These are phyloP conservation scores for Platanista minor DNA, from an alignment of 2,113 vertebrate species.

Conservation along the genomic window DNA sequence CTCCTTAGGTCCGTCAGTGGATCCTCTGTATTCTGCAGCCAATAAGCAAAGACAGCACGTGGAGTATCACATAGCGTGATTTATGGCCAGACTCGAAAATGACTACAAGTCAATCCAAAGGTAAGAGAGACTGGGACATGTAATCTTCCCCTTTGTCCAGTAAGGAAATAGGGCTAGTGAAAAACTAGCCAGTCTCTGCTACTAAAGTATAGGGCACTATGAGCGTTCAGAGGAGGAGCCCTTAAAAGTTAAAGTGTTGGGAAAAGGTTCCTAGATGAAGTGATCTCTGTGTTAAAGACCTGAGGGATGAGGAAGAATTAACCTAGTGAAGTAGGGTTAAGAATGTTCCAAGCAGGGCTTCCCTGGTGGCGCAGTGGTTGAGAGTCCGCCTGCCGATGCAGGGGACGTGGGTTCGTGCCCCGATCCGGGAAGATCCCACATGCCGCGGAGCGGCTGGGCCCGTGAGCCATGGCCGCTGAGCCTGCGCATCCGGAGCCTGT, in stretches of 20 bases:
- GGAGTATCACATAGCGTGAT: neutral
- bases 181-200: neutral
- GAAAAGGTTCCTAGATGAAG: neutral
- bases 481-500: too few species aligned
- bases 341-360: neutral
- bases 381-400: too few species aligned
- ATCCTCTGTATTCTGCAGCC: neutral
- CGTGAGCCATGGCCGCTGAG: too few species aligned
- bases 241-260: neutral
- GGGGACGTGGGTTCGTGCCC: too few species aligned
- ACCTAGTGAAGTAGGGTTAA: neutral
- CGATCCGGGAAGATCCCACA: too few species aligned
- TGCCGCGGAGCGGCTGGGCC: too few species aligned
- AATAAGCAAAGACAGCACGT: neutral
- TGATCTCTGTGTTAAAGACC: neutral
- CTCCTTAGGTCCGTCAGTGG: neutral
- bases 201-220: neutral
- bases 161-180: neutral
- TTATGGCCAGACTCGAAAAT: neutral
- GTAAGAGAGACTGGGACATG: neutral
- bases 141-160: neutral
- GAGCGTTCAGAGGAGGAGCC: neutral
- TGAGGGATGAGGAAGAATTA: neutral
- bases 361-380: too few species aligned
- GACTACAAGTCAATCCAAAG: neutral